Evolutionary conservation across 2,888 invertebrate genomes (phyloP), one percentile per base, ranked within the genome.

Genomic region (Drosophila cognata): DNA sequence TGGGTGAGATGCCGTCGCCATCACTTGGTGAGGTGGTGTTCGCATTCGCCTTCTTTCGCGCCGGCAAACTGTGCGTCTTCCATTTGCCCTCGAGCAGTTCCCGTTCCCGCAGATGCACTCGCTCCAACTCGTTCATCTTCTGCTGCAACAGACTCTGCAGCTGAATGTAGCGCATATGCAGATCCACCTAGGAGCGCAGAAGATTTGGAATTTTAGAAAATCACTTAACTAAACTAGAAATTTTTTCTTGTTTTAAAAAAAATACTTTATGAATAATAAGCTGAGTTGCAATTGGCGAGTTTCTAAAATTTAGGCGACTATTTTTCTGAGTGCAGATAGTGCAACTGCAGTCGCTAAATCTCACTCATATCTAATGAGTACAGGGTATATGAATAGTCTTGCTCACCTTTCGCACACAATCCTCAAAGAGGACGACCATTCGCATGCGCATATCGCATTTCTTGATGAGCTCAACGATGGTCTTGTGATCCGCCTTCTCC

Each of bases 361-460:
- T 1, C 7, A 36, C 7, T 18, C 16, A 36, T 1, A 18, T 36
- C 6, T 7, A 16, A 18, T 8, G 18, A 18, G 25, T 18, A 28
- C 4, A 38, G 4, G 1, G n/a, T 8, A 5, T 4, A 18, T 18
- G 4, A 11, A 8, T 0, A 0, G 18, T 18, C 13, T 38, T 7
- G 57, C 82, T 83, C 91, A 97, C 97, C 95, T 99, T 99, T 72
- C 97, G 95, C 1, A 98, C 98, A 91, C 99, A 98, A 92, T 99
- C 98, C 94, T 99, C 99, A 92, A 98, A 99, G 43, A 99, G 95
- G 18, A 99, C 99, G 33, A 99, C 98, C 96, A 99, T 97, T 62
- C 99, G 95, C 97, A 99, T 97, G 78, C 97, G 95, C 29, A 96
- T 94, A 91, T 97, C 97, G 94, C 98, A 97, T 91, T 96, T 95